These are phyloP conservation scores for Hyposoter didymator DNA, from an alignment of 2,888 invertebrate genomes.

Conservation along the genomic window DNA sequence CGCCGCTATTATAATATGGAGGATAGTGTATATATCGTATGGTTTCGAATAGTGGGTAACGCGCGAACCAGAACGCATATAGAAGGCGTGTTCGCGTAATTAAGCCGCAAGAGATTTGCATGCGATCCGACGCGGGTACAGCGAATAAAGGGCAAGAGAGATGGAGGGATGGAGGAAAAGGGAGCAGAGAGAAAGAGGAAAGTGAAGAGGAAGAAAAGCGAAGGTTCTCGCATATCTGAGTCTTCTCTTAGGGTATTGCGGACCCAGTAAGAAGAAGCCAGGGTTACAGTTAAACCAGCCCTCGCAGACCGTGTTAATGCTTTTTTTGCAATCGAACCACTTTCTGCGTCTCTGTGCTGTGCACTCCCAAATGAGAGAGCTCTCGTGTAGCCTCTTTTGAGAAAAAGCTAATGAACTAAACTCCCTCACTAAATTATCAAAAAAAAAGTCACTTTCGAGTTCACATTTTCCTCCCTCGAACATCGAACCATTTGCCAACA, in stretches of 20 bases:
- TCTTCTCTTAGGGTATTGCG: slow-evolving; percentile 47
- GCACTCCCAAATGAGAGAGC: slow-evolving; percentile 41
- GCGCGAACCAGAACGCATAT: slow-evolving; percentile 79
- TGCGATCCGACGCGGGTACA: slow-evolving; percentile 81
- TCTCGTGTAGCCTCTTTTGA: slow-evolving; percentile 4
- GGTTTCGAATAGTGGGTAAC: slow-evolving; percentile 79
- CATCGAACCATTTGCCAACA: background rate
- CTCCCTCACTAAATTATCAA: background rate
- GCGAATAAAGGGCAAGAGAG: slow-evolving; percentile 15
- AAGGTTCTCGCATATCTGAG: slow-evolving; percentile 56
- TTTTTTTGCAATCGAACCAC: slow-evolving; percentile 73
- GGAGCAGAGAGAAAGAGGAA: background rate
- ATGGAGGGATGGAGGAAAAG: background rate
- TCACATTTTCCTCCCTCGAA: background rate
- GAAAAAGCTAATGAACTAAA: slow-evolving; percentile 52
- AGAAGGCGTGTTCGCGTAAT: slow-evolving; percentile 82
- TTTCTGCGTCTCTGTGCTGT: slow-evolving; percentile 48
- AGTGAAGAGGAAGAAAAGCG: slow-evolving; percentile 8
- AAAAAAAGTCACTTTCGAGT: background rate
- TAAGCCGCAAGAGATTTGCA: slow-evolving; percentile 83
- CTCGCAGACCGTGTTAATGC: slow-evolving; percentile 78
- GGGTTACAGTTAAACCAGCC: slow-evolving; percentile 70
- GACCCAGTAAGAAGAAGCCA: slow-evolving; percentile 75
- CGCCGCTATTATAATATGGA: slow-evolving; percentile 48
- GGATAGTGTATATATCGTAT: slow-evolving; percentile 53